Evolutionary conservation across 2,113 vertebrate species (phyloP).

Genomic region (Heteronetta atricapilla): DNA sequence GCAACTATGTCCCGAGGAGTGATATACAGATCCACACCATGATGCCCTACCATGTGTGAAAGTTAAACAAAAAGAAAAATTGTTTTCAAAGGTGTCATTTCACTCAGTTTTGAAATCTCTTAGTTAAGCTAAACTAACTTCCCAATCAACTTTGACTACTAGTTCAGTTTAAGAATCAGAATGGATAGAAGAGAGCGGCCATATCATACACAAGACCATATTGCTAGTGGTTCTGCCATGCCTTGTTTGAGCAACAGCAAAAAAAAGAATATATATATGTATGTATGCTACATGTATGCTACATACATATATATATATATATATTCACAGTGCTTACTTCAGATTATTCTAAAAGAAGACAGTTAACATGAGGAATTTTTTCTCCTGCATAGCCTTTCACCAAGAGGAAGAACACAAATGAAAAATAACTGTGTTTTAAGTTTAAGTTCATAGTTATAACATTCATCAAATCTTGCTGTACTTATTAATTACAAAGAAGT

Average conservation of each 20-base stretch:
- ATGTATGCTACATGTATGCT: too few relatives aligned
- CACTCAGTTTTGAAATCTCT: background rate
- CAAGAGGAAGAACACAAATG: background rate
- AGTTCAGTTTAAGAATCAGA: background rate
- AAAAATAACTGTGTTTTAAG: background rate
- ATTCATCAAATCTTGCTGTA: background rate
- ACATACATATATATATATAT: background rate
- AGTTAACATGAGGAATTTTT: background rate
- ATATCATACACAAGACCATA: background rate
- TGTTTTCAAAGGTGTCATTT: background rate
- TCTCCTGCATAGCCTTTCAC: background rate
- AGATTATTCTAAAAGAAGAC: background rate
- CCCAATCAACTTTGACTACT: background rate
- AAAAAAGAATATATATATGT: too few relatives aligned
- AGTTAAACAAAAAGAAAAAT: background rate
- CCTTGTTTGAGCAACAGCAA: background rate
- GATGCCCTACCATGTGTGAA: accelerated
- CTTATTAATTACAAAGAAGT: background rate
- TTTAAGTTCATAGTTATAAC: background rate
- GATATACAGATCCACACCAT: background rate
- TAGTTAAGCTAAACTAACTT: background rate
- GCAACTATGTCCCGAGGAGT: background rate
- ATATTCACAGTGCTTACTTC: background rate
- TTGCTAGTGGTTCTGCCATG: background rate
- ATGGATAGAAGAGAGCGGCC: background rate